Evolutionary conservation across 2,888 invertebrate species (phyloP), one percentile per base, ranked within the genome.

Genomic region (Callyntrura guangdongensis): DNA sequence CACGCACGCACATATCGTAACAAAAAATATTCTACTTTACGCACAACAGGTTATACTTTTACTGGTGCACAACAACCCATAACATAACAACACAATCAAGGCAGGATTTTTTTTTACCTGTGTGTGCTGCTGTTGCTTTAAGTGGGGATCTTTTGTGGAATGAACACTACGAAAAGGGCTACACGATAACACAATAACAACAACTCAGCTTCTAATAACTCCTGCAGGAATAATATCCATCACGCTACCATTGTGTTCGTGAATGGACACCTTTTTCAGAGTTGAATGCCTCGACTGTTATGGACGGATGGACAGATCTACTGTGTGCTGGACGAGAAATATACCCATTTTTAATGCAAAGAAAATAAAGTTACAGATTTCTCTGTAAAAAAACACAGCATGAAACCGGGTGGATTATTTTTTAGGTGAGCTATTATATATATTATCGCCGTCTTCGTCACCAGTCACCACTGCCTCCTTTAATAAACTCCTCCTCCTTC

Each of bases 1-100:
- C 69, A 69, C 53, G 11, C 53, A 53, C 36, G 69, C 69, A 36
- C 36, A 6, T 36, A 36, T 4, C 36, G 36, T 36, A 4, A 69
- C 69, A 69, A 69, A 14, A 53, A 14, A 53, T 53, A 53, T 53
- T 11, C 53, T 53, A 53, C 53, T 53, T 53, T 69, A 36, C 36
- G 17, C 69, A 69, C 69, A 69, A 69, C 69, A 69, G 69, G 69
- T 69, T 69, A 69, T n/a, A 8, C 17, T 36, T 17, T 45, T 69
- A 45, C 17, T 36, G 22, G 8, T 14, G 20, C 20, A 27, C 67
- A 67, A 27, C 25, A 67, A 67, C 67, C 36, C 2, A 36, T 36
- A 36, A n/a, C n/a, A n/a, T n/a, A n/a, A n/a, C 6, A 36, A 61
- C 45, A 45, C 45, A 69, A 69, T 69, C 69, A 69, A 45, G 36